Evolutionary conservation across 2,113 vertebrate genomes (phyloP), one percentile per base, ranked within the genome.

Genomic region (Puntigrus tetrazona): DNA sequence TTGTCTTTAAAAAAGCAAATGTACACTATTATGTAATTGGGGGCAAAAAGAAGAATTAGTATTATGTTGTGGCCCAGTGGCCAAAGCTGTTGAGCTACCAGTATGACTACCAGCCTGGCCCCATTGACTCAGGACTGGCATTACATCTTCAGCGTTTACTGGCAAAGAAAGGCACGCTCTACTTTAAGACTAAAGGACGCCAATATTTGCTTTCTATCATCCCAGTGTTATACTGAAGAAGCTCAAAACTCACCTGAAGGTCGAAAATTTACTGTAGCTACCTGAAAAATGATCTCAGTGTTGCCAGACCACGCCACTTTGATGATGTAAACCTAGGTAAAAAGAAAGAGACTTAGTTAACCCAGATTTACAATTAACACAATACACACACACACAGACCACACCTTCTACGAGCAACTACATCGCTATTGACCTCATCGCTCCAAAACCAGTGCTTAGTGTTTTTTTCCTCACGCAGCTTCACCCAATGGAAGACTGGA

Each of bases 201-300:
- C 52, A 31, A 52, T 47, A 76, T 52, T 47, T 31, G 3, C 0
- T 52, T 31, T 31, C 2, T 27, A 25, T 45, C 3, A 75, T 34
- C 14, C 1, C 45, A 47, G 3, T 50, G 11, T 36, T 57, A 57
- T 59, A 31, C 25, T 16, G 79, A 36, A 69, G 7, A 1, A 52
- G 22, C 18, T 50, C 14, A 59, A 18, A 36, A 76, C 95, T 93
- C 85, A 99, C 98, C 97, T 99, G 98, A 73, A 99, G 93, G 91
- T 99, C 97, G 43, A 99, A 99, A 99, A 99, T 81, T 98, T 99
- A 96, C 98, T 99, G 93, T 99, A 99, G 82, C 98, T n/a, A 95
- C 20, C 98, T 94, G 92, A 95, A 99, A n/a, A 89, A 99, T 98
- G 92, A 95, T 93, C 89, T 99, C 97, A 0, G 95, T 97, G 84